Base-by-base conservation (phyloP, 35 echinoderm and acorn worm species). In the Apostichopus japonicus region DNA sequence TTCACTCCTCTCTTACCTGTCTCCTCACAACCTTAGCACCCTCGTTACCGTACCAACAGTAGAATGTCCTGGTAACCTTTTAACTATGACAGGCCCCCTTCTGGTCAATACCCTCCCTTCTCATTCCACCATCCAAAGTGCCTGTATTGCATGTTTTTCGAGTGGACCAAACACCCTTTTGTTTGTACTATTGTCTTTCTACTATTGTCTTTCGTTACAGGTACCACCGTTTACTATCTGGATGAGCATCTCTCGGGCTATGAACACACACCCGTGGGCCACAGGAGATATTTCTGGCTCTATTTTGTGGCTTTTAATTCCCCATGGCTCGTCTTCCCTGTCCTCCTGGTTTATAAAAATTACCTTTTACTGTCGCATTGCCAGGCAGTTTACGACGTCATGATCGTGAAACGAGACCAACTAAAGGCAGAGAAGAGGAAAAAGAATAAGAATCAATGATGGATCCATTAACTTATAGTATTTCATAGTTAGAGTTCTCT, bases 221-320 rank as follows among this genome's bases (percentile, higher is more conserved):
- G 97, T 53, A 93, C 92, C 8, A 94, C 94, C 5, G 92, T 96
- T 1, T 99, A 93, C 79, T 99, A 93, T 88, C 90, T 96, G 61
- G 94, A 93, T 23, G 97, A 96, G 77, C 92, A 92, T 63, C 82
- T 92, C 4, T 88, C 96, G 14, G 95, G 90, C 59, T 96, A 94
- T 71, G 86, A 65, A 11, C 95, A 99, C 76, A 81, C 75, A 23
- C 92, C 92, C 23, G 78, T 80, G 16, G 93, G 91, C 8, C 77
- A 98, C 62, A 93, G 79, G 2, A 51, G 90, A 59, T 99, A 99
- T 83, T 93, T 96, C 77, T 99, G 87, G 79, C 58, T 96, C 4
- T 99, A 99, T 80, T 93, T 96, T 72, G 83, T 96, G 6, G 87
- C 61, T 23, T 89, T 99, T 21, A 99, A 99, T 63, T 67, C 79